phyloP scores from a whole-genome alignment of 2,113 vertebrate species.

The Petromus typicus region DNA sequence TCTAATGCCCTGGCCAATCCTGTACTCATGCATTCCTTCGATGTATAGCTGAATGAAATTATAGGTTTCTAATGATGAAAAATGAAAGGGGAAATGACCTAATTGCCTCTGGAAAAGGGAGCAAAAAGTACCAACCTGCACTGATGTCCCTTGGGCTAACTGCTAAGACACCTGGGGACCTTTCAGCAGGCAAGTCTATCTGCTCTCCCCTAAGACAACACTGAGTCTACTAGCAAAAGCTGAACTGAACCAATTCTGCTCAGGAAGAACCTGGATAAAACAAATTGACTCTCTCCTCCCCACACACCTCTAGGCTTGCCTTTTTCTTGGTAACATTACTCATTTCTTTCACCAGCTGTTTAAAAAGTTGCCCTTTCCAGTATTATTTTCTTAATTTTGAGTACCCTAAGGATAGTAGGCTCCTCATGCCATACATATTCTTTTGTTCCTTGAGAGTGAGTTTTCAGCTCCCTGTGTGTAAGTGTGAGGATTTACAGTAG shows the following conservation, averaged over 20 bases:
- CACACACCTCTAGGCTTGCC: not conserved
- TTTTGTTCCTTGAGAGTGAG: slow-evolving; percentile 51
- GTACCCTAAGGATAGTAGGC: not conserved
- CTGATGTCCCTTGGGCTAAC: slow-evolving; percentile 54
- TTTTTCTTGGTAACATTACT: slow-evolving; percentile 17
- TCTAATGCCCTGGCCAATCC: slow-evolving; percentile 83
- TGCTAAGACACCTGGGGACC: slow-evolving; percentile 50
- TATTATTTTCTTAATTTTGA: slow-evolving; percentile 50
- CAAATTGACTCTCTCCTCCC: not conserved
- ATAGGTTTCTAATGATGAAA: slow-evolving; percentile 83
- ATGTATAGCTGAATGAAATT: slow-evolving; percentile 87
- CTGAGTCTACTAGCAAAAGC: slow-evolving; percentile 65
- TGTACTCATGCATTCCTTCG: slow-evolving; percentile 87
- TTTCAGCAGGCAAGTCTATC: slow-evolving; percentile 41
- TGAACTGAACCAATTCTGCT: not conserved
- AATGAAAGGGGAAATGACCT: slow-evolving; percentile 72
- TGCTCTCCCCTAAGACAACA: slow-evolving; percentile 60
- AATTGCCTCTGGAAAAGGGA: slow-evolving; percentile 66
- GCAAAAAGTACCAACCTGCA: not conserved
- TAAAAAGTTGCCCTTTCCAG: not conserved
- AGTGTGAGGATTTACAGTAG: slow-evolving; percentile 29
- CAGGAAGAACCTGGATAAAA: not conserved
- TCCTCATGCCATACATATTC: not conserved
- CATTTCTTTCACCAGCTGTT: not conserved
- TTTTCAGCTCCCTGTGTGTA: slow-evolving; percentile 32